These are phyloP conservation scores for Phaethon lepturus DNA, from an alignment of 2,113 vertebrate species.

Conservation along the genomic window DNA sequence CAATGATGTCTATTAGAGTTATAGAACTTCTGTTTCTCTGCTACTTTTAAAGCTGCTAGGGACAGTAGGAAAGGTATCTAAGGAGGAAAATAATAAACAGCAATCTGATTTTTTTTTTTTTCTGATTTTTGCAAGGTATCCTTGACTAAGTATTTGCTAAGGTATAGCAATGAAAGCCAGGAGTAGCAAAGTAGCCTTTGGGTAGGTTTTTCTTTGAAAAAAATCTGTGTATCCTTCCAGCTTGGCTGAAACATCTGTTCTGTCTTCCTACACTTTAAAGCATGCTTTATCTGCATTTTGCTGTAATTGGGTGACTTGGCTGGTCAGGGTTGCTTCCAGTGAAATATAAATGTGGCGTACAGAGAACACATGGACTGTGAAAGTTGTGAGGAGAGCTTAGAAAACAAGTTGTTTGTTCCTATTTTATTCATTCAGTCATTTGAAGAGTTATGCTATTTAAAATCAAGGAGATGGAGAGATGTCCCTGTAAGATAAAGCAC, in stretches of 20 bases:
- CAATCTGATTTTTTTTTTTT: background rate
- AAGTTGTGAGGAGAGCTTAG: background rate
- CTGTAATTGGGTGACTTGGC: background rate
- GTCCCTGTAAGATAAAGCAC: background rate
- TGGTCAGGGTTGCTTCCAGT: background rate
- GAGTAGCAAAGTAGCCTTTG: background rate
- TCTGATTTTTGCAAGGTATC: background rate
- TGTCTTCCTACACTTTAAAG: background rate
- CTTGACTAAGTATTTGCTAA: background rate
- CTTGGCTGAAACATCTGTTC: background rate
- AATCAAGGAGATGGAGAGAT: background rate
- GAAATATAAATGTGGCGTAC: fast-evolving
- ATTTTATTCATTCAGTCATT: background rate
- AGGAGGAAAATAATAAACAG: background rate
- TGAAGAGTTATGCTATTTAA: background rate
- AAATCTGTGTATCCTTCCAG: background rate
- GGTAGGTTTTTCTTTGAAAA: background rate
- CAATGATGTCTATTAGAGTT: background rate
- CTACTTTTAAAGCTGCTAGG: background rate
- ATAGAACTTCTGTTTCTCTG: background rate
- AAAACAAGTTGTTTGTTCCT: background rate
- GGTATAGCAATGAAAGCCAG: background rate
- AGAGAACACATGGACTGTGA: background rate
- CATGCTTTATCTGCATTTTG: background rate
- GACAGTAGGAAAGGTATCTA: background rate